These are phyloP conservation scores for Mythimna albipuncta DNA, from an alignment of 2,888 invertebrate genomes.

Conservation along the genomic window DNA sequence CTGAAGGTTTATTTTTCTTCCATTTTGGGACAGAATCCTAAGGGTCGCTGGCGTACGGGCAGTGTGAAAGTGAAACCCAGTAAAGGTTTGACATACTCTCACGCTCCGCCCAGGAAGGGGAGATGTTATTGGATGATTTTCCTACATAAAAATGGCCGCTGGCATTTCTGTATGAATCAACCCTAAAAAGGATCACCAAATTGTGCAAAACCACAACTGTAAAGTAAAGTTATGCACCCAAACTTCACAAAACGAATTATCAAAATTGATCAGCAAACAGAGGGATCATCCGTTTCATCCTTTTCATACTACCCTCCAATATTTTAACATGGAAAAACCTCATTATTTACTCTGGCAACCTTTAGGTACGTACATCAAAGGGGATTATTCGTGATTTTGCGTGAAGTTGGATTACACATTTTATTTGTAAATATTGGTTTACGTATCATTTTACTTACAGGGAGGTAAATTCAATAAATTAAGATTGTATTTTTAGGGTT, in stretches of 20 bases:
- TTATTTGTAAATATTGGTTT: slow-evolving; percentile 43
- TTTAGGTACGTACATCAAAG: slow-evolving; percentile 49
- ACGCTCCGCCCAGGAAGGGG: too few species aligned
- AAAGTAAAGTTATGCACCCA: slow-evolving; percentile 19
- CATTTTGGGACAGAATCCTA: not conserved
- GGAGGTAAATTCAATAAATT: slow-evolving; percentile 9
- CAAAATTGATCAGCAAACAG: slow-evolving; percentile 51
- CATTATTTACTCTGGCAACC: slow-evolving; percentile 48
- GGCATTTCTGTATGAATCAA: too few species aligned
- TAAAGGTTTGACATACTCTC: too few species aligned
- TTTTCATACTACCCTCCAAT: slow-evolving; percentile 24
- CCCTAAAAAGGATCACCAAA: not conserved
- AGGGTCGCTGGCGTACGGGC: too few species aligned
- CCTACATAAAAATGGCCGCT: too few species aligned
- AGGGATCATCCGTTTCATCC: slow-evolving; percentile 31
- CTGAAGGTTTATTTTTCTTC: not conserved
- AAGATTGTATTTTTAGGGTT: not conserved
- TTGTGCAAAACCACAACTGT: slow-evolving; percentile 10
- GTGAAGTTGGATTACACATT: slow-evolving; percentile 41
- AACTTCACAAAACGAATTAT: slow-evolving; percentile 40
- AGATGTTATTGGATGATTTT: too few species aligned
- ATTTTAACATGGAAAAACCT: slow-evolving; percentile 57
- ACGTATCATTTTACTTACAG: slow-evolving; percentile 36
- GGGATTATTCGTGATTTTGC: slow-evolving; percentile 50
- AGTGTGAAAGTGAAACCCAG: too few species aligned